Evolutionary conservation across 2,888 invertebrate species (phyloP), one percentile per base, ranked within the genome.

Genomic region (Hirtodrosophila duncani): DNA sequence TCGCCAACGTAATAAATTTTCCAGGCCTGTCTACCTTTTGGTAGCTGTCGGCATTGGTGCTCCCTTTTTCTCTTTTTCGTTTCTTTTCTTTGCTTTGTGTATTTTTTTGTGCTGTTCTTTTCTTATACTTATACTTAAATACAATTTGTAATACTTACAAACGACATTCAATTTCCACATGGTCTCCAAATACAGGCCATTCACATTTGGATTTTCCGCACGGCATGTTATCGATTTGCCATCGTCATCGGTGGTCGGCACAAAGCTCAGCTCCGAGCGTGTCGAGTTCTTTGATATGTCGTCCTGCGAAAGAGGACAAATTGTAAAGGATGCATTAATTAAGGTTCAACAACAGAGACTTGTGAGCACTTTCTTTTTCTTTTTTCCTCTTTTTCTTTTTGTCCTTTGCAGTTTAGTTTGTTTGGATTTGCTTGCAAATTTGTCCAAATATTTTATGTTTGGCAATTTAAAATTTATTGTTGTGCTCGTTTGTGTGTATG

Each of bases 191-290:
- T 89, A 92, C 71, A 94, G 91, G 41, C 94, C 92, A 59, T 93
- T 94, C 78, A 95, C 94, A 89, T 94, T 94, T 59, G 95, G 95
- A 90, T 96, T 96, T 89, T 96, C 95, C 6, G 95, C 94, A 82
- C 95, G 91, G 88, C 96, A 96, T 56, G 93, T 93, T 88, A 96
- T 92, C 77, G 92, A 90, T 89, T 95, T 95, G 75, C 94, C 94
- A 88, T 96, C 94, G 88, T 96, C 96, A 84, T 95, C 95, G 69
- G 94, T 91, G 49, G 94, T 93, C 48, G 96, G 96, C 81, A 93
- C 93, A 89, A 96, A 95, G 87, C 92, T 94, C 88, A 96, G 89
- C 86, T 93, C 93, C 84, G 95, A 95, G 83, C 93, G 90, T 63
- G 95, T 95, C 75, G 93, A 89, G 87, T 95, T 95, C 83, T 93